Percentiles rank a stretch among this genome's conserved stretches.
Evolutionary conservation across 1,140 invertebrate species (phyloP).

Genomic region (Rhagoletis zephyria): DNA sequence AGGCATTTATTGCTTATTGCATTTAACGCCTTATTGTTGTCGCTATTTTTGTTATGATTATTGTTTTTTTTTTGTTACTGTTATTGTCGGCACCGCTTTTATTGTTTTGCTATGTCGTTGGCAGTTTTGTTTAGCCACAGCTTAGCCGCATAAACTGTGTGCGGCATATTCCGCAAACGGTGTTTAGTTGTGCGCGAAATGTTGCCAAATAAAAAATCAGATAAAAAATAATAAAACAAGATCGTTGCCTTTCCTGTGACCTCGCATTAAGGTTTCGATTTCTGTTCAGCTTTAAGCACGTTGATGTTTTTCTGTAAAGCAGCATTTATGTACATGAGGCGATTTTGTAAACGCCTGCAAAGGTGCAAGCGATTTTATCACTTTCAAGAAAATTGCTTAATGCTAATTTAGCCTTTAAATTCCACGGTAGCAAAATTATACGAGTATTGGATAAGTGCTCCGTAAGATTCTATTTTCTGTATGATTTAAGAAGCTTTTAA

Average conservation of each 20-base stretch:
- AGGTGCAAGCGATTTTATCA: too few species aligned
- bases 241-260: not conserved
- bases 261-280: not conserved
- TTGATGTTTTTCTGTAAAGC: too few species aligned
- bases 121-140: not conserved
- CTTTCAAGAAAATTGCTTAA: too few species aligned
- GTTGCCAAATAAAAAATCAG: not conserved
- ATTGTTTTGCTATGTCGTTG: not conserved
- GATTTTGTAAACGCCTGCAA: too few species aligned
- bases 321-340: too few species aligned
- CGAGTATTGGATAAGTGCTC: too few species aligned
- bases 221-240: not conserved
- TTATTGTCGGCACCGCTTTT: conserved; percentile 4
- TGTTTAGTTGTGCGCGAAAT: conserved; percentile 40
- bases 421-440: too few species aligned
- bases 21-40: conserved; percentile 50
- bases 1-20: conserved; percentile 39
- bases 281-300: too few species aligned
- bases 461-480: too few species aligned
- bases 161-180: not conserved
- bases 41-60: conserved; percentile 44
- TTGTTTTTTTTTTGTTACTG: conserved; percentile 29
- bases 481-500: too few species aligned
- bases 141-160: not conserved
- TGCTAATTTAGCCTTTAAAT: too few species aligned